Base-by-base conservation (phyloP, 2,113 vertebrate species). In the Pan paniscus region DNA sequence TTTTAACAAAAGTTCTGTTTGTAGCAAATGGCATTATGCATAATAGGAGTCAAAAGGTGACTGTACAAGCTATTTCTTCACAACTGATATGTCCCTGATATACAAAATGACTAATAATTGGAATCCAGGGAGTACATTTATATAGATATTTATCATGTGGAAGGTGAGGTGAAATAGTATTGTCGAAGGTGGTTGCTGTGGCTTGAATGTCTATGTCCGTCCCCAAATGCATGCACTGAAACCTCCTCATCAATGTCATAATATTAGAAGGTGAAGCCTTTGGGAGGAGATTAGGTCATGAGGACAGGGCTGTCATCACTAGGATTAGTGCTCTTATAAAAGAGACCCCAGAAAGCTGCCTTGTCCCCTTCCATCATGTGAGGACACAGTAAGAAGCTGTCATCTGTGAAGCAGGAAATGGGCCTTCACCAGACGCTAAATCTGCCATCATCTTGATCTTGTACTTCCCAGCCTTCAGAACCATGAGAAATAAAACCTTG, bases 31-130 rank as follows among this genome's bases (percentile, higher is more conserved):
- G 20, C 13, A 11, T 52, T 86, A 8, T 64, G 59, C 5, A 57
- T 80, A 46, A 68, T 32, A 79, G 67, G 89, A 59, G 82, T 72
- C 67, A 76, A 85, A 40, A 78, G 38, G 67, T 40, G 84, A 64
- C 0, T 3, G 17, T 13, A 12, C 3, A 50, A 43, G 43, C 48
- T 38, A 0, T 80, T 76, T 87, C 43, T 61, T 79, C 35, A 8
- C 46, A 23, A 10, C 5, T 6, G 25, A 1, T 81, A 3, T 22
- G 27, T 40, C 23, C 10, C 22, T 22, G 23, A 10, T 4, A 18
- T 22, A 10, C 4, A 27, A n/a, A 35, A 43, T 22, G 12, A 35
- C 76, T n/a, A n/a, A 9, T 27, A 25, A 30, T 1, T 35, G 40
- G 50, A 23, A 38, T 14, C 25, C 52, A 13, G 25, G n/a, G 30